Evolutionary conservation across 2,888 invertebrate species (phyloP).

Genomic region (Arctia plantaginis): DNA sequence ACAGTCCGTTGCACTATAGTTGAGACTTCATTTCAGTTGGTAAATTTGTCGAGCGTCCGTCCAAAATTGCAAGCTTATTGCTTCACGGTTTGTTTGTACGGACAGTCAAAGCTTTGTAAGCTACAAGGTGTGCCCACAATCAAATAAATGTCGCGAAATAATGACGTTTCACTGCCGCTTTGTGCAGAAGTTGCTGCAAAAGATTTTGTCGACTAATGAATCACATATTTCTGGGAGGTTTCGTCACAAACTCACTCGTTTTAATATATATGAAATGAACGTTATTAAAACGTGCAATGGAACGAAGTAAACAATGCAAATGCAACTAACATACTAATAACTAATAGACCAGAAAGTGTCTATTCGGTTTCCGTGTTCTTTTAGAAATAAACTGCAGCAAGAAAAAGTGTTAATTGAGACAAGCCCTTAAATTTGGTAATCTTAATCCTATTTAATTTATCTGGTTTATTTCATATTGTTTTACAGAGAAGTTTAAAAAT

Average conservation of each 20-base stretch:
- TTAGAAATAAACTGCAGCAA: too few species aligned
- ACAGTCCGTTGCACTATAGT: slow-evolving; percentile 69
- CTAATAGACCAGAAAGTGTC: too few species aligned
- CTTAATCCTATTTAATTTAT: too few species aligned
- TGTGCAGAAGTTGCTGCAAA: slow-evolving; percentile 37
- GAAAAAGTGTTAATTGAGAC: too few species aligned
- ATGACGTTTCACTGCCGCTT: slow-evolving; percentile 49
- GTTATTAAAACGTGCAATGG: background rate
- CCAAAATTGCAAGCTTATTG: slow-evolving; percentile 83
- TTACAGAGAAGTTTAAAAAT: too few species aligned
- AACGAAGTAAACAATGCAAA: background rate
- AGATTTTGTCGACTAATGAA: slow-evolving; percentile 32
- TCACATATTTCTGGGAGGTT: slow-evolving; percentile 14
- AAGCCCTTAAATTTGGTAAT: too few species aligned
- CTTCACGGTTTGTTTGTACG: slow-evolving; percentile 76
- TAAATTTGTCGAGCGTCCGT: slow-evolving; percentile 81
- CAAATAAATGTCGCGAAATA: slow-evolving; percentile 69
- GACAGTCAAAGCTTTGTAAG: slow-evolving; percentile 80
- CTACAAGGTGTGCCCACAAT: slow-evolving; percentile 70
- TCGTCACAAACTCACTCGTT: background rate
- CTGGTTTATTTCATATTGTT: too few species aligned
- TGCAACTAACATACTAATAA: too few species aligned
- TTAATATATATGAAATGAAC: background rate
- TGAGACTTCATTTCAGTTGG: slow-evolving; percentile 82
- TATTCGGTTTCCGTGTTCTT: too few species aligned